phyloP scores from a whole-genome alignment of 2,888 invertebrate species.

The Eupsilia transversa region DNA sequence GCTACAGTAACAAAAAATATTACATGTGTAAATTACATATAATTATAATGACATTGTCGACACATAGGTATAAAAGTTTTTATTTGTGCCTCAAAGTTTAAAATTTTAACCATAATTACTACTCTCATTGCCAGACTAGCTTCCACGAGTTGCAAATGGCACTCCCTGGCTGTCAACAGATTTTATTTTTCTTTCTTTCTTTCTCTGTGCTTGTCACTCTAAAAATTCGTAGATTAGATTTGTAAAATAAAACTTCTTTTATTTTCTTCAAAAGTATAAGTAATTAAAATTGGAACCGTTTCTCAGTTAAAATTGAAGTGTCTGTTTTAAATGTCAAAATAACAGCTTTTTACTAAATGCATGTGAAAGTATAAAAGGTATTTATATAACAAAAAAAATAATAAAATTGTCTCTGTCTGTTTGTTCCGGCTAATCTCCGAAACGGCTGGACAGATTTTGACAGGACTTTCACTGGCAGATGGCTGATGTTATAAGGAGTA shows the following conservation, averaged over 20 bases:
- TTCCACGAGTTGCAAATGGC: neutral
- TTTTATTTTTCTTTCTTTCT: neutral
- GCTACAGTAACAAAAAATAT: neutral
- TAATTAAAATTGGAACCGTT: too few species aligned
- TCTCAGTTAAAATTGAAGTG: too few species aligned
- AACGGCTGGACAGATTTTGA: too few species aligned
- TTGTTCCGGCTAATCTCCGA: too few species aligned
- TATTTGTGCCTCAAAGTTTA: neutral
- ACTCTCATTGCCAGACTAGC: neutral
- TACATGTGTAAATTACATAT: neutral
- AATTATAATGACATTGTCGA: neutral
- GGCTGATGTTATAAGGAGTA: too few species aligned
- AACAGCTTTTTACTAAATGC: too few species aligned
- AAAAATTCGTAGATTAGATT: neutral
- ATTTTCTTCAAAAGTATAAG: too few species aligned
- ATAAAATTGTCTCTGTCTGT: too few species aligned
- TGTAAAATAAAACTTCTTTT: neutral
- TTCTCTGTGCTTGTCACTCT: neutral
- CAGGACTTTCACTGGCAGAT: too few species aligned
- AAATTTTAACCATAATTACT: neutral
- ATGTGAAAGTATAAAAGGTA: too few species aligned
- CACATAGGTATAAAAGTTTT: neutral
- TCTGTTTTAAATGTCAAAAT: too few species aligned
- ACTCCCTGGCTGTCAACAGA: neutral
- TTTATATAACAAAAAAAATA: too few species aligned